phyloP scores from a whole-genome alignment of 2,113 vertebrate genomes.

The Eurypyga helias region DNA sequence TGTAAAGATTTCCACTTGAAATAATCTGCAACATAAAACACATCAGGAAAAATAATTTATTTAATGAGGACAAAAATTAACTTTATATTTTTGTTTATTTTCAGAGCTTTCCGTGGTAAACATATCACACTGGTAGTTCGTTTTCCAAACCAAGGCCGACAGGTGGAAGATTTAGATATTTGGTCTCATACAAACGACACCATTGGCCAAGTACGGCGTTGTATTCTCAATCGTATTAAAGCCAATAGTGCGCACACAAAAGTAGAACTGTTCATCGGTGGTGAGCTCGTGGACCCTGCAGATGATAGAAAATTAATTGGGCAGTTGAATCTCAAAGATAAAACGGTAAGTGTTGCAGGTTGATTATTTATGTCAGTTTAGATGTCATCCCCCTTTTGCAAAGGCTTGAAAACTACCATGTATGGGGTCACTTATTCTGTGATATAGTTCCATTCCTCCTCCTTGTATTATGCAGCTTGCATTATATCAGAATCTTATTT shows the following conservation, averaged over 20 bases:
- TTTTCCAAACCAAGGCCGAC: slow-evolving; percentile 98
- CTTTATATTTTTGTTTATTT: neutral
- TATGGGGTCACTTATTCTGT: neutral
- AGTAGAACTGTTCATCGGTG: slow-evolving; percentile 96
- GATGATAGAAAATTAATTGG: slow-evolving; percentile 98
- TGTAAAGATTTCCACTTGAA: neutral
- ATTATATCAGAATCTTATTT: neutral
- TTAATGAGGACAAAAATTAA: neutral
- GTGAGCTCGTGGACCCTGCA: slow-evolving; percentile 96
- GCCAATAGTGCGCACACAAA: slow-evolving; percentile 97
- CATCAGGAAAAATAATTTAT: neutral
- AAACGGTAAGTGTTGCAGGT: slow-evolving; percentile 85
- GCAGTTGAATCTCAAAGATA: slow-evolving; percentile 97
- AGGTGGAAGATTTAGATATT: slow-evolving; percentile 97
- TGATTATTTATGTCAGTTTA: neutral
- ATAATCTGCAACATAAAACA: neutral
- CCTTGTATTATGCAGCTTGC: neutral
- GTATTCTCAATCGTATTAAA: slow-evolving; percentile 96
- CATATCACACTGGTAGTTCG: slow-evolving; percentile 96
- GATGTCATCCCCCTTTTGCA: neutral
- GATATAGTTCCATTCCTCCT: neutral
- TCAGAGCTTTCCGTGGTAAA: slow-evolving; percentile 96
- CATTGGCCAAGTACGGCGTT: slow-evolving; percentile 95
- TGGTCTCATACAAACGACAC: slow-evolving; percentile 99
- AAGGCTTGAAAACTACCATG: neutral